Base-by-base conservation (phyloP, 1,140 invertebrate species). In the Leptestheria dahalacensis region DNA sequence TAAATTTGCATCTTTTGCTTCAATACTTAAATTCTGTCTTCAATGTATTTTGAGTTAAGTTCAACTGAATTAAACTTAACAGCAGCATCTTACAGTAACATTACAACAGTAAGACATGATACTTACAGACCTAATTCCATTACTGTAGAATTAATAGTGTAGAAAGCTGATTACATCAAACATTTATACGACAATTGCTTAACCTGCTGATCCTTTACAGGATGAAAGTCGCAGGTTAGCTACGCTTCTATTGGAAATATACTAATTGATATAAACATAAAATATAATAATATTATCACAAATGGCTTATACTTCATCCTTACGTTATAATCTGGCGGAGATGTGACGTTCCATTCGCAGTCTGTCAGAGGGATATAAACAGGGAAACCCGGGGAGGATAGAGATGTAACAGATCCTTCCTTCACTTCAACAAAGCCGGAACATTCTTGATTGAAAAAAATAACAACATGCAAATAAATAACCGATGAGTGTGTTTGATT, bases 301-400 rank as follows among this genome's bases (percentile, higher is more conserved):
- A 41, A 41, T 41, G 6, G 33, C 6, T 41, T 41, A 41, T 9
- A 41, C 15, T 41, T 41, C 15, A 53, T 50, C 6, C 49, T 60
- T 46, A 53, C 58, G 51, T 60, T 60, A 25, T 60, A 51, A 12
- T 52, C 47, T 18, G 48, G 33, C 24, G 41, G 15, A 23, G 41
- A 50, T 29, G 58, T 60, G 21, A 60, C 52, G 48, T 60, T 60
- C 58, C 58, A 60, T 29, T 60, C 47, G 25, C 58, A 60, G 20
- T 28, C 41, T 10, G 51, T 28, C 20, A 60, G 25, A 50, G 58
- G 58, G 41, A 60, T 60, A 9, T 60, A 60, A 33, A 52, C 26
- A 10, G 58, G 58, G 15, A 52, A 60, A 3, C 58, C 58, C 3
- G 58, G 58, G 1, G 58, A 60, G 6, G 28, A 18, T 33, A 60